A percentile compares a stretch with the other conserved stretches of the same genome.
phyloP scores from a whole-genome alignment of 2,797 vertebrate genomes.

The Dromococcyx pavoninus region DNA sequence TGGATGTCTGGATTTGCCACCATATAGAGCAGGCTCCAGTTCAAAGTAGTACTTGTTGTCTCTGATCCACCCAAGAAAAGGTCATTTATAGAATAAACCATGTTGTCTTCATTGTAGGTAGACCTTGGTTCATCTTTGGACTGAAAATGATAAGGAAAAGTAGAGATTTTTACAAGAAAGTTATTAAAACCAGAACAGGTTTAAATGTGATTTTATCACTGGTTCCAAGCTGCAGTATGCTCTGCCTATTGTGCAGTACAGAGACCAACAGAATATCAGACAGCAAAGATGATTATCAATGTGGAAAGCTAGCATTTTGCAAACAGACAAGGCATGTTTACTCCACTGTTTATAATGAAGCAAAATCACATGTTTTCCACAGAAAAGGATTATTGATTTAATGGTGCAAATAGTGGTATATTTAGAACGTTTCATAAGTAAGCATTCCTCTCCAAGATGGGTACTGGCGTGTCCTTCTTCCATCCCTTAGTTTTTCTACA shows the following conservation, averaged over 20 bases:
- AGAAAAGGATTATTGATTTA: not conserved
- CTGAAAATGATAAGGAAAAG: constrained; percentile 3
- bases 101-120: constrained; percentile 67
- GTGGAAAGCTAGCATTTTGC: not conserved
- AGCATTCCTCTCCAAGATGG: not conserved
- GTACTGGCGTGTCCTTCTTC: not conserved
- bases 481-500: not conserved
- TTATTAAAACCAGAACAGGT: not conserved
- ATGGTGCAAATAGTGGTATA: not conserved
- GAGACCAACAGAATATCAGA: not conserved
- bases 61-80: constrained; percentile 71
- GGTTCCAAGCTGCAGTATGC: not conserved
- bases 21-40: constrained; percentile 65
- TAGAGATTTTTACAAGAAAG: not conserved
- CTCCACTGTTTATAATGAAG: not conserved
- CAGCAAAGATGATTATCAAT: not conserved
- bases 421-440: not conserved
- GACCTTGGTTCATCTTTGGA: constrained; percentile 28
- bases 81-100: constrained; percentile 63
- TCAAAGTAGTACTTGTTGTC: constrained; percentile 64
- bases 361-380: not conserved
- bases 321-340: not conserved
- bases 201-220: not conserved
- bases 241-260: not conserved
- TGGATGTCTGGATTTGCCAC: constrained; percentile 46